Evolutionary conservation across 2,888 invertebrate genomes (phyloP), one percentile per base, ranked within the genome.

Genomic region (Diarsia dahlii): DNA sequence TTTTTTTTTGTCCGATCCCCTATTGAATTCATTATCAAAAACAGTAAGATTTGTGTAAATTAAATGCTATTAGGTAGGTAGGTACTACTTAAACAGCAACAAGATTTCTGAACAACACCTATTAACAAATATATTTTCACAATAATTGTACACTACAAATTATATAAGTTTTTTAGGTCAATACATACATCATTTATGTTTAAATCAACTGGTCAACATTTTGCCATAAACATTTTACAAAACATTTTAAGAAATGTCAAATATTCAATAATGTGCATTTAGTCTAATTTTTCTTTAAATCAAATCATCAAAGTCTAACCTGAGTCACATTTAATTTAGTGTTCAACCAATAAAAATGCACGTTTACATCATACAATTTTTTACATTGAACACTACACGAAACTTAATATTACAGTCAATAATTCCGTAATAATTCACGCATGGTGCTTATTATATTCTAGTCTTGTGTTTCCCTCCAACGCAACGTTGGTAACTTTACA

Each of bases 401-500:
- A 86, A 83, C 74, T 80, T 79, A 85, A 84, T 77, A 84, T 81
- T 82, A 84, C 78, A 87, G 81, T 83, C 82, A 80, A 78, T 82
- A 80, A 71, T 62, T 84, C 65, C 73, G 75, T 76, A 76, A 77
- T 67, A 82, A 76, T 76, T 79, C 84, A 82, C 82, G 74, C 82
- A 84, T 73, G 78, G 77, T 82, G 80, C 84, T 87, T 87, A 88
- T 39, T 74, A 84, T 81, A 85, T 77, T 83, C 74, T 87, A 90
- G 85, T 88, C 88, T 88, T 89, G 81, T 88, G 82, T 87, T 87
- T 88, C 89, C 89, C 88, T 90, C 87, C 84, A 88, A 86, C 85
- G 89, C 84, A 88, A 86, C 85, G 89, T 87, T 87, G 86, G 84
- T 78, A 76, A 74, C 85, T 89, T 93, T 93, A 96, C 95, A 95